Evolutionary conservation across 2,797 vertebrate species (phyloP).

Genomic region (Clarias pachynema): DNA sequence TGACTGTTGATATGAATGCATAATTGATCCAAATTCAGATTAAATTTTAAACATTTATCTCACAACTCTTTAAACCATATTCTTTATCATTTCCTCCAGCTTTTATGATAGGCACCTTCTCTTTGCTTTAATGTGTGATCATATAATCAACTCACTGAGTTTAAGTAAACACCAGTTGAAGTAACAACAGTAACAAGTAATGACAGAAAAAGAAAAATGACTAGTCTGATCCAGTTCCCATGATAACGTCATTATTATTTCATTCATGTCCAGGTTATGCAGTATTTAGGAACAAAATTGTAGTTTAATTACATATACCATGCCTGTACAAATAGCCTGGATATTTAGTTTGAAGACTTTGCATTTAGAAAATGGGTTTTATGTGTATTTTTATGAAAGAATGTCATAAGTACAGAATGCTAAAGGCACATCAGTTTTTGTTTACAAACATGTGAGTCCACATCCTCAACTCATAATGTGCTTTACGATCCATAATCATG

Average conservation of each 20-base stretch:
- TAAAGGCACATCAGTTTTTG: slow-evolving; percentile 3
- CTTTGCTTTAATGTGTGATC: neutral
- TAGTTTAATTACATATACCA: neutral
- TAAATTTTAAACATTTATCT: neutral
- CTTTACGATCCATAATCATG: slow-evolving; percentile 26
- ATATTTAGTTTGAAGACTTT: neutral
- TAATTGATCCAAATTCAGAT: neutral
- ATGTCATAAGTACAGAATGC: neutral
- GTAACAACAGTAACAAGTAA: neutral
- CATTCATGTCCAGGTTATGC: neutral
- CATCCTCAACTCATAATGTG: neutral
- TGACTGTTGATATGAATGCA: neutral
- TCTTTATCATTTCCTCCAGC: neutral
- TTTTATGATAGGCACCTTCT: neutral
- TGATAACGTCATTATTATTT: neutral
- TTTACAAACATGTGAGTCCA: neutral
- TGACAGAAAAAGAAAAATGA: neutral
- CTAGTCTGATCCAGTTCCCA: neutral
- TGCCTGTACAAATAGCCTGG: neutral
- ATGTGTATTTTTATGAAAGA: neutral
- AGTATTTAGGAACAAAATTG: neutral
- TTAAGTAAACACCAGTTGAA: slow-evolving; percentile 9
- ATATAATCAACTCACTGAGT: slow-evolving; percentile 4
- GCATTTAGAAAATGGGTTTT: neutral
- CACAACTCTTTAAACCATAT: neutral